A percentile compares a stretch with the other conserved stretches of the same genome.
These are phyloP conservation scores for Arrhopalites spinosus DNA, from an alignment of 2,888 invertebrate species.

Conservation along the genomic window DNA sequence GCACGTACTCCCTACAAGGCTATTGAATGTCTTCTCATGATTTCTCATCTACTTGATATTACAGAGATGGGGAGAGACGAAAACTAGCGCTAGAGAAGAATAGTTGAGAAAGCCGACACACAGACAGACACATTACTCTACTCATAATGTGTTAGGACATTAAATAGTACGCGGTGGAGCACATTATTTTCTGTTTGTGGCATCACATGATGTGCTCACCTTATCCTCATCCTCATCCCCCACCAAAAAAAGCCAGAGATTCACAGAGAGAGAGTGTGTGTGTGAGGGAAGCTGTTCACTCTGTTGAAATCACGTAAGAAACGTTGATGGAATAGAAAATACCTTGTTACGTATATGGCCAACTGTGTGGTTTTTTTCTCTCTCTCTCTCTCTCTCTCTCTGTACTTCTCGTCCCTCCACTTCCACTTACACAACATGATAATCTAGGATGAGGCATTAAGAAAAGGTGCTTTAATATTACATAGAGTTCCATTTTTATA, in stretches of 20 bases:
- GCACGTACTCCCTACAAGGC: not conserved
- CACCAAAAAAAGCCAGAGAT: not conserved
- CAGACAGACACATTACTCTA: too few species aligned
- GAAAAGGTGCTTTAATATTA: not conserved
- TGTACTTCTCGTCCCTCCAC: not conserved
- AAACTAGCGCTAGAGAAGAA: too few species aligned
- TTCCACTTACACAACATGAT: slow-evolving; percentile 6
- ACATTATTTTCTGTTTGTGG: slow-evolving; percentile 32
- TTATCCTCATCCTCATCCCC: not conserved
- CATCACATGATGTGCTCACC: not conserved
- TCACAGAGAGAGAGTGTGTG: not conserved
- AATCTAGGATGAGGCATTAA: slow-evolving; percentile 21
- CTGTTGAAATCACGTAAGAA: slow-evolving; percentile 34
- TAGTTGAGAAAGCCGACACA: too few species aligned
- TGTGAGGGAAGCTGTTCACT: too few species aligned
- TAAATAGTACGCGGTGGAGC: not conserved
- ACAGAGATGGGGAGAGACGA: too few species aligned
- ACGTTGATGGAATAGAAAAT: slow-evolving; percentile 38
- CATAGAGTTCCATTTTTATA: not conserved
- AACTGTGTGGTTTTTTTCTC: not conserved
- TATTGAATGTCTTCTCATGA: not conserved
- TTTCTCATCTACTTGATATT: too few species aligned
- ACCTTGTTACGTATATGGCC: slow-evolving; percentile 21
- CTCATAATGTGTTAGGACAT: slow-evolving; percentile 1
- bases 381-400: not conserved